phyloP scores from a whole-genome alignment of 2,797 vertebrate species.

The Molossus alvarezi region DNA sequence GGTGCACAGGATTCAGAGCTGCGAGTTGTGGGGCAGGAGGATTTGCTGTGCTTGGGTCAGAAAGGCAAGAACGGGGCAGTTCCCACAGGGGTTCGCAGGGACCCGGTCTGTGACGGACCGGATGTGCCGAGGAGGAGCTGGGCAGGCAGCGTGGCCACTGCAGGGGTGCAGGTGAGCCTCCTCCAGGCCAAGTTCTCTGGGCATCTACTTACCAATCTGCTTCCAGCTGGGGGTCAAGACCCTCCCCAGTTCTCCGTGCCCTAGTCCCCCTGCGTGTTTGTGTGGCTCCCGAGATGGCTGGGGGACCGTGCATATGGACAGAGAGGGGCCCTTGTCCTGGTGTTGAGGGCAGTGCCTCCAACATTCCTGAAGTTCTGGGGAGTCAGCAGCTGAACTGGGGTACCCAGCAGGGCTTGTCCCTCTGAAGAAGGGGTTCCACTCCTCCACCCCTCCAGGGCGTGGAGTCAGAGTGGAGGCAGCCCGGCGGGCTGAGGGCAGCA shows the following conservation, averaged over 20 bases:
- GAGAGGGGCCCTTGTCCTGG: background rate
- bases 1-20: background rate
- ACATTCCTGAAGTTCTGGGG: no score
- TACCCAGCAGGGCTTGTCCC: background rate
- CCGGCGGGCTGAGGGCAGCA: background rate
- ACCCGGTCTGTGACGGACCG: background rate
- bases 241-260: background rate
- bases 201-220: background rate
- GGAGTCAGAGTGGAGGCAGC: background rate
- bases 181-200: fast-evolving
- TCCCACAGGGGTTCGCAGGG: background rate
- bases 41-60: no score
- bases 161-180: background rate
- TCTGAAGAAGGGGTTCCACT: background rate
- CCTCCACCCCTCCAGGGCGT: background rate
- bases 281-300: fast-evolving
- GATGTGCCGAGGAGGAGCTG: background rate
- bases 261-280: fast-evolving
- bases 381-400: no score
- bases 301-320: background rate
- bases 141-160: no score
- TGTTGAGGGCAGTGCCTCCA: background rate
- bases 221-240: background rate
- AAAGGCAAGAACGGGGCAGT: background rate
- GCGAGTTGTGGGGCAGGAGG: background rate